These are phyloP conservation scores for Drosophila mercatorum DNA, from an alignment of 2,888 invertebrate genomes.

Conservation along the genomic window DNA sequence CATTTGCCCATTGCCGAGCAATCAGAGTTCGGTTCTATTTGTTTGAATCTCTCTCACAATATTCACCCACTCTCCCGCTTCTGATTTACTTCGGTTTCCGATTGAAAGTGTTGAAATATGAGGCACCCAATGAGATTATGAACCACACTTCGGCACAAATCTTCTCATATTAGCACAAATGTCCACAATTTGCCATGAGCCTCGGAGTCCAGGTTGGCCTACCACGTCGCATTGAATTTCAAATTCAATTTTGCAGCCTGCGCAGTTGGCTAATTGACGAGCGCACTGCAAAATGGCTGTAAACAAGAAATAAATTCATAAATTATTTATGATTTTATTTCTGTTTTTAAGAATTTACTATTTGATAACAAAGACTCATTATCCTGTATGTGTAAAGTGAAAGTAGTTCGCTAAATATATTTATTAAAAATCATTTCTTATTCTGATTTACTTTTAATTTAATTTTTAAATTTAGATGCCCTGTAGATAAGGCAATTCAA, in stretches of 20 bases:
- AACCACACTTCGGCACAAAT: constrained; percentile 16
- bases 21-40: constrained; percentile 68
- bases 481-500: too few species aligned
- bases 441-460: too few species aligned
- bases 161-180: constrained; percentile 70
- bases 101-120: constrained; percentile 64
- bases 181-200: constrained; percentile 60
- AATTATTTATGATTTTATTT: not conserved
- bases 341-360: too few species aligned
- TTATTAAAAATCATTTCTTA: too few species aligned
- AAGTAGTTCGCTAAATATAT: too few species aligned
- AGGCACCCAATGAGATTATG: constrained; percentile 57
- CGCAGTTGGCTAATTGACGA: constrained; percentile 42
- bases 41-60: not conserved
- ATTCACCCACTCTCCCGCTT: not conserved
- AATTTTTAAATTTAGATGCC: too few species aligned
- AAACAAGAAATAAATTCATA: not conserved
- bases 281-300: not conserved
- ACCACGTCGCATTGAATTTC: constrained; percentile 53
- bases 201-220: constrained; percentile 22
- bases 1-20: constrained; percentile 78
- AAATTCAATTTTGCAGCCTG: constrained; percentile 50
- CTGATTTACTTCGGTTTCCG: constrained; percentile 37
- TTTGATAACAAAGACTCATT: too few species aligned
- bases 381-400: too few species aligned